phyloP scores from a whole-genome alignment of 2,888 invertebrate species.

The Cancer borealis region DNA sequence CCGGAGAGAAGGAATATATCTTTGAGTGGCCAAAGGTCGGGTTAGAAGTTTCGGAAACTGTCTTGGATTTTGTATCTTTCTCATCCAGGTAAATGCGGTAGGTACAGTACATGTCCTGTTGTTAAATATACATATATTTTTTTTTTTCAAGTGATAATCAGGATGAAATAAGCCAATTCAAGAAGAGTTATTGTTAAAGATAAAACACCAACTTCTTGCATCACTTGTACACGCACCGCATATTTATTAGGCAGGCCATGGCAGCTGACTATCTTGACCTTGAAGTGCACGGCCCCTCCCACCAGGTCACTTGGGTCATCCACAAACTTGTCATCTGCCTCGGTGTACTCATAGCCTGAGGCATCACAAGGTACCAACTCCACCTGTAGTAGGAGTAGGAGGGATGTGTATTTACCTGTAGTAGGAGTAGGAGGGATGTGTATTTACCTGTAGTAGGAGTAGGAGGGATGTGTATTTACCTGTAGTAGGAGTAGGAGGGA shows the following conservation, averaged over 20 bases:
- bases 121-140: background rate
- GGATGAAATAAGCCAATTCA: no score
- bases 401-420: conserved; percentile 79
- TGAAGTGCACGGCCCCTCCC: conserved; percentile 81
- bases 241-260: conserved; percentile 81
- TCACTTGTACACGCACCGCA: conserved; percentile 79
- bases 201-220: no score
- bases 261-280: conserved; percentile 81
- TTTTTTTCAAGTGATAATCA: no score
- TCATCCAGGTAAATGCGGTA: conserved; percentile 82
- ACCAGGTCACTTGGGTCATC: conserved; percentile 81
- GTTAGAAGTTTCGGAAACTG: conserved; percentile 80
- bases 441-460: conserved; percentile 79
- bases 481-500: conserved; percentile 77
- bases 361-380: conserved; percentile 82
- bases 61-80: conserved; percentile 80
- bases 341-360: conserved; percentile 81
- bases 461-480: conserved; percentile 78
- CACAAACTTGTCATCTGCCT: conserved; percentile 81
- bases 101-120: conserved; percentile 80
- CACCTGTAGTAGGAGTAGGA: conserved; percentile 78
- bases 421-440: background rate
- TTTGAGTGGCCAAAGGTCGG: conserved; percentile 82
- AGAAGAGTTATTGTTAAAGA: no score
- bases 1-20: conserved; percentile 80